Evolutionary conservation across 2,888 invertebrate genomes (phyloP).

Genomic region (Ctena decussata): DNA sequence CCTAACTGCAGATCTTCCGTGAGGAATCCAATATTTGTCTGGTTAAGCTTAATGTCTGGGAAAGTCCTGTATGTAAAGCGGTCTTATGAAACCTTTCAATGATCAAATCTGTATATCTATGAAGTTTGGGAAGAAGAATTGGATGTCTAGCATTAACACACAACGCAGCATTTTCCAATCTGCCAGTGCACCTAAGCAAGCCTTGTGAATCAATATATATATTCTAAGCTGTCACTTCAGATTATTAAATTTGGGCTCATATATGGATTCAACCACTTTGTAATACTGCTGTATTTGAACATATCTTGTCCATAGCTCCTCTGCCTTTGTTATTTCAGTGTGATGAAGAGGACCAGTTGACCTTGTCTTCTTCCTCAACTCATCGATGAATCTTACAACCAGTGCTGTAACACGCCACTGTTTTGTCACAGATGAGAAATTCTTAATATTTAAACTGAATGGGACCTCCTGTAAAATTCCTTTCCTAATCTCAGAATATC

Average conservation of each 20-base stretch:
- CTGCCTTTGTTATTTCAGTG: too few relatives aligned
- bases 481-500: neutral
- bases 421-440: neutral
- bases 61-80: neutral
- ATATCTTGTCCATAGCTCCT: neutral
- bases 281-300: neutral
- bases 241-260: too few relatives aligned
- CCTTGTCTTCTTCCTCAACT: too few relatives aligned
- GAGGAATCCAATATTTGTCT: too few relatives aligned
- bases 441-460: neutral
- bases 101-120: too few relatives aligned
- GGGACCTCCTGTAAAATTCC: neutral
- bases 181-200: neutral
- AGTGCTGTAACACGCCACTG: neutral
- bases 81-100: too few relatives aligned
- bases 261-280: too few relatives aligned
- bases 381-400: too few relatives aligned
- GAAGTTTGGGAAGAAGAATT: neutral
- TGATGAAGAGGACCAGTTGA: neutral
- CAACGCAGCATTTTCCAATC: neutral
- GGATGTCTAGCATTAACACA: neutral
- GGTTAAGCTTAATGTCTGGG: neutral
- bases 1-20: too few relatives aligned
- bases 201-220: neutral
- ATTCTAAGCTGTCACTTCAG: neutral